Evolutionary conservation across 64 coral and sea anemone species (phyloP).

Genomic region (Pocillopora verrucosa): DNA sequence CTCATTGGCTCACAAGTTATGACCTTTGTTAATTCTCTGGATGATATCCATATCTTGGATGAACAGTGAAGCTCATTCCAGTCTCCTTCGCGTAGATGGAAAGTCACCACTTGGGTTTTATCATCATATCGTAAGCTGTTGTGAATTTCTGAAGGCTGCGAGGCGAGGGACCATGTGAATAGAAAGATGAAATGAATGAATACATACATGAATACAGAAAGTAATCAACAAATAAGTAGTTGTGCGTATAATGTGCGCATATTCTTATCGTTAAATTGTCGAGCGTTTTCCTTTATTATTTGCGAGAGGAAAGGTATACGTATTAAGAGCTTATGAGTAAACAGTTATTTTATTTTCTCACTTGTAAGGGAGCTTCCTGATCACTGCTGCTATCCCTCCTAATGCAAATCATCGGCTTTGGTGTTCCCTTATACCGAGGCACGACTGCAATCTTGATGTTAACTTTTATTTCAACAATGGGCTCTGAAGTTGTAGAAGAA

Average conservation of each 20-base stretch:
- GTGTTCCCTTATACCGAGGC: slow-evolving; percentile 19
- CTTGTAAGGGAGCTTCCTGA: background rate
- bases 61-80: slow-evolving; percentile 22
- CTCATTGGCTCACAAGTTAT: slow-evolving; percentile 1
- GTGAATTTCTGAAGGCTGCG: slow-evolving; percentile 8
- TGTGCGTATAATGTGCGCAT: too few species aligned
- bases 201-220: background rate
- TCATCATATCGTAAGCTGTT: slow-evolving; percentile 55
- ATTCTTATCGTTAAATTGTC: too few species aligned
- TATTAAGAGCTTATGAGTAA: background rate
- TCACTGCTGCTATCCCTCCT: background rate
- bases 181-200: background rate
- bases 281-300: background rate
- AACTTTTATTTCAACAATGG: slow-evolving; percentile 41
- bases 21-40: background rate
- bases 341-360: background rate
- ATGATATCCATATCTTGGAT: background rate
- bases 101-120: background rate
- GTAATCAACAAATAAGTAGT: too few species aligned
- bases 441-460: background rate
- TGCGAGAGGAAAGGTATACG: background rate
- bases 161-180: background rate
- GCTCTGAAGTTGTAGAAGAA: background rate
- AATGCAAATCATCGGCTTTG: slow-evolving; percentile 10
- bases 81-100: slow-evolving; percentile 50